These are phyloP conservation scores for Syncerus caffer DNA, from an alignment of 2,797 vertebrate genomes.

Conservation along the genomic window DNA sequence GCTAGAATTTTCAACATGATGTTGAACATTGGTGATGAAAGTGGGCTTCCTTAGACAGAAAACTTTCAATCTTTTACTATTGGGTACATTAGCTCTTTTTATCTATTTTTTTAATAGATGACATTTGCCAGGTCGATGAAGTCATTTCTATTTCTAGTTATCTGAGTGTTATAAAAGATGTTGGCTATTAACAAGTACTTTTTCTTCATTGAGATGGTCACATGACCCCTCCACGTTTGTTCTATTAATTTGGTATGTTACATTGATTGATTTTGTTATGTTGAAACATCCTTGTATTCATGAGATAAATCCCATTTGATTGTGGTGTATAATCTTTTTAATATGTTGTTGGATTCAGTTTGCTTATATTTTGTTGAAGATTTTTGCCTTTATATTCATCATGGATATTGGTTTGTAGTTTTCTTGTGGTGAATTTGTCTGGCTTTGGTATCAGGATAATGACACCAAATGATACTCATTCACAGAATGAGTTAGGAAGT, in stretches of 20 bases:
- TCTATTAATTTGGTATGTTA: background rate
- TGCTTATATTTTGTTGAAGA: background rate
- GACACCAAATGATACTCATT: background rate
- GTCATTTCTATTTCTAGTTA: background rate
- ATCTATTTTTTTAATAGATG: background rate
- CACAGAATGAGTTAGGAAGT: background rate
- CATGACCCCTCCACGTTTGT: rapidly evolving
- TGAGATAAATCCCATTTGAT: background rate
- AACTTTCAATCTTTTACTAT: background rate
- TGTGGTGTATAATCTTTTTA: background rate
- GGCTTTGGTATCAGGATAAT: background rate
- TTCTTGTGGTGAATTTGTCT: background rate
- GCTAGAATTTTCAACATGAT: background rate
- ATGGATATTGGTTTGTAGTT: background rate
- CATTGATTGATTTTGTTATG: background rate
- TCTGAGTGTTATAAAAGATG: background rate
- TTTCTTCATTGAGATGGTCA: background rate
- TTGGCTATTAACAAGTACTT: background rate
- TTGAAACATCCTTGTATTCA: background rate
- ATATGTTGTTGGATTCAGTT: background rate
- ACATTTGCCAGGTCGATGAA: background rate
- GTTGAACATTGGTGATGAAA: background rate
- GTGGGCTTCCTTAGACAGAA: background rate
- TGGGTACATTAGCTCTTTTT: background rate
- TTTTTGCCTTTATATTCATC: background rate